Base-by-base conservation (phyloP, 2,888 invertebrate species). In the Meloe dianella region DNA sequence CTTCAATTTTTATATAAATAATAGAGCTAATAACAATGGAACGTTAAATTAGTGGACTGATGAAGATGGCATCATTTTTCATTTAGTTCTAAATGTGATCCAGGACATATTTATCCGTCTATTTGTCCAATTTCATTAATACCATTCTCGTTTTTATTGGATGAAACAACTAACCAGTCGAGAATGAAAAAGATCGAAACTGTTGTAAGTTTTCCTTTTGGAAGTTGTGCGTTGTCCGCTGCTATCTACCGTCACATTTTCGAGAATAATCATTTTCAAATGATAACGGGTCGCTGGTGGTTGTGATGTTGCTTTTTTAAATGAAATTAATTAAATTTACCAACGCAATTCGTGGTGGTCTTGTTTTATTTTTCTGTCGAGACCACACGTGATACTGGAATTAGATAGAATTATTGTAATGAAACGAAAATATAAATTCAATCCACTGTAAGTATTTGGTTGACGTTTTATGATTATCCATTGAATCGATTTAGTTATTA, bases 101-200 rank as follows among this genome's bases (percentile, higher is more conserved):
- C 35, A n/a, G 60, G 38, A 60, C 38, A 60, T 60, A 35, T 32
- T 60, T 38, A 35, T 38, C 38, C 35, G 32, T 35, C 8, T 59
- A 38, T 59, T 35, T 59, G 59, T 59, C 60, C 60, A 30, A 38
- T 60, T 60, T 22, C 38, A 60, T 60, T 60, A 60, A 38, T 60
- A 38, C 38, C 9, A 60, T 41, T 12, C n/a, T 38, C 38, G 60
- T 60, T 30, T 60, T 22, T 22, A 22, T 60, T 60, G 41, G 22
- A 60, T 38, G 22, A 38, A 35, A 22, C 60, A 32, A 57, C 30
- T 57, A 57, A 35, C n/a, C 32, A 12, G 17, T 7, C 20, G 30
- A n/a, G 57, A n/a, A n/a, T n/a, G n/a, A 3, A 20, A 30, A 32
- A 32, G 57, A 57, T 14, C 14, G 24, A 0, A 20, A 30, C 0